Conservation (phyloP, 2,113 vertebrate species). For the Microtus ochrogaster region DNA sequence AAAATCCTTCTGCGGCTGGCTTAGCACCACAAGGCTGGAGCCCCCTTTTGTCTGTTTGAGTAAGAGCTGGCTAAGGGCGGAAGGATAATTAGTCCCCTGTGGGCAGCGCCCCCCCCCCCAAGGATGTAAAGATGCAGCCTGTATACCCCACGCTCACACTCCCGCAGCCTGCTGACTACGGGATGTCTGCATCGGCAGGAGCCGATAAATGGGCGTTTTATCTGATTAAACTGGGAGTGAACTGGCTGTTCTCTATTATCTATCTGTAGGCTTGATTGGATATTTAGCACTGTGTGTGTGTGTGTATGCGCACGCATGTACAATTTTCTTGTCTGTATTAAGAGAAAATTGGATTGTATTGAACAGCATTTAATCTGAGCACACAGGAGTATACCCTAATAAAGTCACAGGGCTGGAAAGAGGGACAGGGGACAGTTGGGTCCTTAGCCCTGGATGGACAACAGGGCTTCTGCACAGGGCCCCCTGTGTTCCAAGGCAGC, state of each 20-base stretch:
- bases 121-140: slow-evolving; percentile 75
- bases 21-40: slow-evolving; percentile 69
- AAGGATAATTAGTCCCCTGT: slow-evolving; percentile 66
- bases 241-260: slow-evolving; percentile 77
- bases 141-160: neutral
- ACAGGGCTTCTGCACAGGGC: neutral
- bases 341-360: slow-evolving; percentile 85
- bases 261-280: slow-evolving; percentile 76
- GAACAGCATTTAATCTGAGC: slow-evolving; percentile 82
- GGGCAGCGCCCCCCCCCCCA: neutral
- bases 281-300: slow-evolving; percentile 59
- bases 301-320: too few relatives aligned
- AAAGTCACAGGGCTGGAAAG: slow-evolving; percentile 57
- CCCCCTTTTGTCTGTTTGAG: slow-evolving; percentile 70
- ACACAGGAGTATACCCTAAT: slow-evolving; percentile 31
- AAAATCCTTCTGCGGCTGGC: slow-evolving; percentile 44
- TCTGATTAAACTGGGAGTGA: slow-evolving; percentile 85
- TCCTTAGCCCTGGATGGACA: neutral
- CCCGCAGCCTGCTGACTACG: neutral
- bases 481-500: neutral
- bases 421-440: neutral
- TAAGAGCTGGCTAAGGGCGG: slow-evolving; percentile 61
- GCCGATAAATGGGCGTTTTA: slow-evolving; percentile 77
- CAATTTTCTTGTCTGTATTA: slow-evolving; percentile 73
- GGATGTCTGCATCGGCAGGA: neutral